Percentiles rank a stretch among this genome's conserved stretches.
Evolutionary conservation across 2,113 vertebrate species (phyloP).

Genomic region (Psittacus erithacus): DNA sequence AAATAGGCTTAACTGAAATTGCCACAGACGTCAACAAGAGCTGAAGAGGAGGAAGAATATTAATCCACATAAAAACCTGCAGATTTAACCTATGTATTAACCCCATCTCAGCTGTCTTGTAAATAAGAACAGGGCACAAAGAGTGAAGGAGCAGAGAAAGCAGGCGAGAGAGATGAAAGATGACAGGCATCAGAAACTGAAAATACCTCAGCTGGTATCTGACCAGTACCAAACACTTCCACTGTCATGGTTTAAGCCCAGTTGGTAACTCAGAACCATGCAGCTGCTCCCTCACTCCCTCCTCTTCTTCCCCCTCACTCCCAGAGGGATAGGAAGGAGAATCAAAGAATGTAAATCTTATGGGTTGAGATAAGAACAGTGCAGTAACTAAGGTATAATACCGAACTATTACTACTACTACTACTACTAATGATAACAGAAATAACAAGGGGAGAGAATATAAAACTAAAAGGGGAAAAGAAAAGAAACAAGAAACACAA

Average conservation of each 20-base stretch:
- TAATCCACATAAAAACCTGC: not conserved
- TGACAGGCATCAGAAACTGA: not conserved
- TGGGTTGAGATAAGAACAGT: not conserved
- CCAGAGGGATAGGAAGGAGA: not conserved
- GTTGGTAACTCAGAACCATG: not conserved
- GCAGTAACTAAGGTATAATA: not conserved
- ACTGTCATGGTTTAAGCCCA: not conserved
- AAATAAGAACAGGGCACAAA: accelerated
- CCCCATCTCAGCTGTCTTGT: not conserved
- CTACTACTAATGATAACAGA: not conserved
- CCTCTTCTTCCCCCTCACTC: not conserved
- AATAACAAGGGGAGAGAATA: not conserved
- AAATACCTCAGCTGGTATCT: not conserved
- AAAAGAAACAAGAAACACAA: not conserved
- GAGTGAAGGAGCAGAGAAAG: not conserved
- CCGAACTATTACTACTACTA: not conserved
- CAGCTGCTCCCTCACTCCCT: not conserved
- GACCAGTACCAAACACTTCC: not conserved
- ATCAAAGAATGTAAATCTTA: not conserved
- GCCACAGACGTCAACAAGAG: not conserved
- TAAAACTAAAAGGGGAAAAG: not conserved
- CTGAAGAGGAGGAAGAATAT: not conserved
- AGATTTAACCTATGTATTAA: not conserved
- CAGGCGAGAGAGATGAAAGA: not conserved
- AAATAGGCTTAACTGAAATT: not conserved